These are phyloP conservation scores for Yoshiicerus persimilis DNA, from an alignment of 1,140 invertebrate species.

Conservation along the genomic window DNA sequence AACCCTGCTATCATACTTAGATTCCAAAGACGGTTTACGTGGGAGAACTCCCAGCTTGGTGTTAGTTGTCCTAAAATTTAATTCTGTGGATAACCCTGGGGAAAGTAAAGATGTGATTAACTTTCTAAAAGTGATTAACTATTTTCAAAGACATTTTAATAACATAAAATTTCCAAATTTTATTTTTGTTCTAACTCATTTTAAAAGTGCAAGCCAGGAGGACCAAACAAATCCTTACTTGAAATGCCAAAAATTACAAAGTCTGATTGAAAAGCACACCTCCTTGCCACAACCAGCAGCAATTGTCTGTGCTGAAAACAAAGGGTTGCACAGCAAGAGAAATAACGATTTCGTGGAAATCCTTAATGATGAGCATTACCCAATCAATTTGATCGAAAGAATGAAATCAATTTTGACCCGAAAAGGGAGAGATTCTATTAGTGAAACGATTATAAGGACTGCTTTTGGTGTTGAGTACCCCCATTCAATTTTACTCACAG, in stretches of 20 bases:
- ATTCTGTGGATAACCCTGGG: background rate
- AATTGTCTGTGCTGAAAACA: slow-evolving; percentile 6
- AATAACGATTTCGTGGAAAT: background rate
- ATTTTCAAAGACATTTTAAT: slow-evolving; percentile 24
- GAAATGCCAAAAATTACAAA: background rate
- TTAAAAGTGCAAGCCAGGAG: background rate
- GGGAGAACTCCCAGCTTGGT: slow-evolving; percentile 22
- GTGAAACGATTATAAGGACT: slow-evolving; percentile 27
- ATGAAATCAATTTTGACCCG: slow-evolving; percentile 25
- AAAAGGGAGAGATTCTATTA: slow-evolving; percentile 29
- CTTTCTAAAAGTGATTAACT: slow-evolving; percentile 22
- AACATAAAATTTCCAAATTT: slow-evolving; percentile 16
- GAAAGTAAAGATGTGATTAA: background rate
- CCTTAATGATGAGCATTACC: slow-evolving; percentile 21
- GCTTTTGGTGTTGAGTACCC: slow-evolving; percentile 36
- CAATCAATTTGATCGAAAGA: slow-evolving; percentile 27
- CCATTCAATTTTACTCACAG: background rate
- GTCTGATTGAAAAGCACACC: slow-evolving; percentile 17
- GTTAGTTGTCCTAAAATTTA: background rate
- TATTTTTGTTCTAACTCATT: slow-evolving; percentile 30
- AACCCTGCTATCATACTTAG: background rate
- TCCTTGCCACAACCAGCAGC: background rate
- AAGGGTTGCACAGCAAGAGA: background rate
- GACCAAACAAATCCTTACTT: background rate
- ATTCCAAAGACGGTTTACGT: slow-evolving; percentile 1